phyloP scores from a whole-genome alignment of 2,113 vertebrate species.

The Rousettus leschenaultii region DNA sequence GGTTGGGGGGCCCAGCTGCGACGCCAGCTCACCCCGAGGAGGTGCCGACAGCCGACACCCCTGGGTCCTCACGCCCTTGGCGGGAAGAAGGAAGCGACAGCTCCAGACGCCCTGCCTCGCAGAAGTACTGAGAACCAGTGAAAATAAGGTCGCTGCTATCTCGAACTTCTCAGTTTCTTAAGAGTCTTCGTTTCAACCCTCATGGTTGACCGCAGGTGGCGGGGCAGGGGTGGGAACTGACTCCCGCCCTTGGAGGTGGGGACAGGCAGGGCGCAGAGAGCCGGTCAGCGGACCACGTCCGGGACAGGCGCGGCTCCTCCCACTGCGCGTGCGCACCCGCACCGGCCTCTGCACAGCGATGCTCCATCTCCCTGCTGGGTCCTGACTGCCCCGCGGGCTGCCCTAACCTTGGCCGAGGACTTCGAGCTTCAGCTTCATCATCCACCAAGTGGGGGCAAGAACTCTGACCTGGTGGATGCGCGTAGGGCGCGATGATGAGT shows the following conservation, averaged over 20 bases:
- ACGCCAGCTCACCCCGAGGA: background rate
- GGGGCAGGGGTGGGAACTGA: background rate
- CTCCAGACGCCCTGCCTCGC: too few species aligned
- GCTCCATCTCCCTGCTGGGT: too few species aligned
- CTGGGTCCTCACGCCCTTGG: background rate
- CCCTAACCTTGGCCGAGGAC: background rate
- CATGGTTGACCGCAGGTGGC: fast-evolving
- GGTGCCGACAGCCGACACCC: fast-evolving
- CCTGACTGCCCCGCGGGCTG: fast-evolving
- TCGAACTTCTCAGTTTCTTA: background rate
- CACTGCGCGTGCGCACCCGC: fast-evolving
- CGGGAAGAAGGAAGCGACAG: background rate
- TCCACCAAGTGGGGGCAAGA: background rate
- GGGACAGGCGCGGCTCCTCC: background rate
- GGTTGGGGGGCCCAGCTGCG: background rate
- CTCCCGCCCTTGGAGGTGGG: background rate
- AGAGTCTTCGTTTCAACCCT: too few species aligned
- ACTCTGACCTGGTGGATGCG: background rate
- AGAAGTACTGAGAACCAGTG: background rate
- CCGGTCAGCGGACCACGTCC: background rate
- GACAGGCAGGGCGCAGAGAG: background rate
- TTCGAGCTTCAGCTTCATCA: background rate
- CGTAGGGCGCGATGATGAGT: fast-evolving
- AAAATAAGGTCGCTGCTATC: background rate
- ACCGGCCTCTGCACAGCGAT: too few species aligned